Evolutionary conservation across 1,140 invertebrate genomes (phyloP).

Genomic region (Trichonephila inaurata): DNA sequence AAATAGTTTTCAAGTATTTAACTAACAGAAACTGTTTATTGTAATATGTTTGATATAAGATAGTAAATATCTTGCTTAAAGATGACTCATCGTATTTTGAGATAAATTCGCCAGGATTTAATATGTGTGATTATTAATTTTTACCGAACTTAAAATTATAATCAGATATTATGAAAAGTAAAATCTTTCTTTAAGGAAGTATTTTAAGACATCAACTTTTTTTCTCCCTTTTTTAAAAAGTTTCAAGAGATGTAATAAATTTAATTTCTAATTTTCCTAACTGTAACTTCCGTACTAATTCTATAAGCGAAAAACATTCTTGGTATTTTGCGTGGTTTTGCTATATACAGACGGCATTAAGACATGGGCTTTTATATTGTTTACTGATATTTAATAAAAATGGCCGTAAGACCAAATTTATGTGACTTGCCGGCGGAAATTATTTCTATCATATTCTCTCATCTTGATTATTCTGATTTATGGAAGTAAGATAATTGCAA

Average conservation of each 20-base stretch:
- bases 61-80: background rate
- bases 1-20: background rate
- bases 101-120: background rate
- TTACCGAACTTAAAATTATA: background rate
- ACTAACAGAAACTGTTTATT: background rate
- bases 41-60: background rate
- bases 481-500: conserved; percentile 72
- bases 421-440: conserved; percentile 75
- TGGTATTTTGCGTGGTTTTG: background rate
- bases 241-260: background rate
- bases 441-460: conserved; percentile 75
- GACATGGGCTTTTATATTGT: background rate
- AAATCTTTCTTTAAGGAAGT: background rate
- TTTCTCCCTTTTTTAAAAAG: background rate
- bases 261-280: background rate
- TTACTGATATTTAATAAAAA: background rate
- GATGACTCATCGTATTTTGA: conserved; percentile 9
- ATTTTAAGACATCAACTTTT: background rate
- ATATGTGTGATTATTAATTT: background rate
- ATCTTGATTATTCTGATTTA: conserved; percentile 78
- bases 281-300: conserved; percentile 41
- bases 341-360: background rate
- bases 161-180: background rate
- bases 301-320: background rate
- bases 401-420: background rate